Percentiles rank a stretch among this genome's conserved stretches.
Evolutionary conservation across 1,140 invertebrate genomes (phyloP).

Genomic region (Drosophila pseudoananassae): DNA sequence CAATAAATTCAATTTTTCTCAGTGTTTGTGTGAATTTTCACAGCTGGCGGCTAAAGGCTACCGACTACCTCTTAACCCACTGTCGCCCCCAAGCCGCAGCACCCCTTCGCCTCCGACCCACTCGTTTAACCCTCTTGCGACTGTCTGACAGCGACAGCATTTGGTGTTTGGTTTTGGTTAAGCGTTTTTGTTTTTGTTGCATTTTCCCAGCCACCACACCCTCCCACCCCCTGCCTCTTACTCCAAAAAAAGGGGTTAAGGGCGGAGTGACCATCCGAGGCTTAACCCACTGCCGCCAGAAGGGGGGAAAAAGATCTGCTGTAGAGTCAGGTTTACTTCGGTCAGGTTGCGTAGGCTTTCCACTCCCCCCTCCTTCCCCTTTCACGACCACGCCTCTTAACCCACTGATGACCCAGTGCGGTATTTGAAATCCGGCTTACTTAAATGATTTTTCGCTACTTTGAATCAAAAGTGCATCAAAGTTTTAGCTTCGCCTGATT

Average conservation of each 20-base stretch:
- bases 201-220: constrained; percentile 1
- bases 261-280: constrained; percentile 8
- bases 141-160: constrained; percentile 67
- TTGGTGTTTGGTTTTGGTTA: constrained; percentile 74
- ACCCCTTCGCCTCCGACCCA: too few species aligned
- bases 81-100: constrained; percentile 1
- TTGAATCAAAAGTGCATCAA: constrained; percentile 73
- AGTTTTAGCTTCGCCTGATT: constrained; percentile 66
- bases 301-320: constrained; percentile 13
- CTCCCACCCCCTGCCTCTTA: not conserved
- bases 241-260: too few species aligned
- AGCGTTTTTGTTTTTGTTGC: constrained; percentile 69
- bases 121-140: constrained; percentile 3
- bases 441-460: constrained; percentile 51
- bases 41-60: constrained; percentile 51
- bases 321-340: constrained; percentile 23
- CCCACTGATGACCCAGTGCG: constrained; percentile 26
- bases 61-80: constrained; percentile 28
- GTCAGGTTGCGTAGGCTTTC: constrained; percentile 58
- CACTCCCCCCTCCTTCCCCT: not conserved
- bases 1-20: not conserved
- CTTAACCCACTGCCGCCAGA: constrained; percentile 6
- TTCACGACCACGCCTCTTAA: not conserved
- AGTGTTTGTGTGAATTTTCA: constrained; percentile 64
- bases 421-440: constrained; percentile 65